A percentile compares a stretch with the other conserved stretches of the same genome.
Conservation (phyloP, 2,113 vertebrate species). For the Platichthys stellatus region DNA sequence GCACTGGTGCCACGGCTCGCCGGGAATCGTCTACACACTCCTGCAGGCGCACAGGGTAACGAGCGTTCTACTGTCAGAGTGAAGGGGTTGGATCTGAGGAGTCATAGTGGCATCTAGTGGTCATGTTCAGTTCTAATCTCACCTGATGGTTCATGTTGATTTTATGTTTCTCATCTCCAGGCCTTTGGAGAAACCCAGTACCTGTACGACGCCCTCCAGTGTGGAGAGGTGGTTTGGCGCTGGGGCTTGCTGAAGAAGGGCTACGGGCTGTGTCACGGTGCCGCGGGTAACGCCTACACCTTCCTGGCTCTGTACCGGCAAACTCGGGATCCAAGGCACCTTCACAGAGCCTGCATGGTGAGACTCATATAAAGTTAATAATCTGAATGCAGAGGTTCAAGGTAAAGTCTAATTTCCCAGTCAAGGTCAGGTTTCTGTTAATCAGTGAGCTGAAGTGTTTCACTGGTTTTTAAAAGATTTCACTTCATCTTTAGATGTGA, state of each 20-base stretch:
- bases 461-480: too few species aligned
- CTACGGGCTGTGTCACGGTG: constrained; percentile 94
- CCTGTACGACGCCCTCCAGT: constrained; percentile 86
- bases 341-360: constrained; percentile 97
- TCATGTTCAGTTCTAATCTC: background rate
- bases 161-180: constrained; percentile 64
- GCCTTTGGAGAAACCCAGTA: constrained; percentile 88
- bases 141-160: too few species aligned
- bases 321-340: constrained; percentile 88
- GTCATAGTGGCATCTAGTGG: constrained; percentile 56
- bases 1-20: constrained; percentile 97
- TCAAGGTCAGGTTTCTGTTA: too few species aligned
- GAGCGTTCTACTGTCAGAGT: background rate
- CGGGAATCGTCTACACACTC: constrained; percentile 95
- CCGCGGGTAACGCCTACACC: constrained; percentile 92
- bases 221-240: constrained; percentile 92
- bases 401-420: too few species aligned
- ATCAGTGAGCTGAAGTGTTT: too few species aligned
- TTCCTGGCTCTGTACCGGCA: constrained; percentile 91
- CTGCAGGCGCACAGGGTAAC: constrained; percentile 92
- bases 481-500: too few species aligned
- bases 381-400: too few species aligned
- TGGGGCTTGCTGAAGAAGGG: constrained; percentile 93
- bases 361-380: constrained; percentile 21
- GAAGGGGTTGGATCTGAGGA: background rate